Evolutionary conservation across 2,888 invertebrate species (phyloP).

Genomic region (Macaria notata): DNA sequence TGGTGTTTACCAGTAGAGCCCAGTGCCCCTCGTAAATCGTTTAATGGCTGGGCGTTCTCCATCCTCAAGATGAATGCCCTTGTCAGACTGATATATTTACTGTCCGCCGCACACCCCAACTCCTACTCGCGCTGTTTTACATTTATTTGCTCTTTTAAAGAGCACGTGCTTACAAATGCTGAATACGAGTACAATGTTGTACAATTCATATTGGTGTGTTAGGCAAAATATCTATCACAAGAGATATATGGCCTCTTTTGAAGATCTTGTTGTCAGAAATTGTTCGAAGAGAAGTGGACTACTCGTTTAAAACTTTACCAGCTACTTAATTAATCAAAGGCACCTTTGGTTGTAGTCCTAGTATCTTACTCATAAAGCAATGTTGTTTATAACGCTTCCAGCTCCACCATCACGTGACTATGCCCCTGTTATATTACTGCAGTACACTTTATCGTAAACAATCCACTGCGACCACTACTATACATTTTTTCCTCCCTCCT

Average conservation of each 20-base stretch:
- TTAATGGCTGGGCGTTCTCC: slow-evolving; percentile 77
- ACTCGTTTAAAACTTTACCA: no score
- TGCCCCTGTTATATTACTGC: background rate
- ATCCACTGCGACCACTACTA: background rate
- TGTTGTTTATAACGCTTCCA: background rate
- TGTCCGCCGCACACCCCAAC: slow-evolving; percentile 63
- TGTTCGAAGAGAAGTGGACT: no score
- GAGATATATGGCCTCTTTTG: no score
- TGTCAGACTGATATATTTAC: slow-evolving; percentile 77
- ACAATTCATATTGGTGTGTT: background rate
- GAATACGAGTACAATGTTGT: slow-evolving; percentile 19
- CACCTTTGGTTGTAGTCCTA: no score
- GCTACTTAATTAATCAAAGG: no score
- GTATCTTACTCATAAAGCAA: background rate
- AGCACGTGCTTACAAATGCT: slow-evolving; percentile 22
- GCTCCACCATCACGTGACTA: slow-evolving; percentile 1
- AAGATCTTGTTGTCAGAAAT: no score
- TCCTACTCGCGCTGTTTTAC: slow-evolving; percentile 54
- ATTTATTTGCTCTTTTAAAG: slow-evolving; percentile 62
- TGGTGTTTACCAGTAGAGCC: slow-evolving; percentile 61
- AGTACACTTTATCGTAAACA: slow-evolving; percentile 13
- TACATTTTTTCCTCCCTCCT: background rate
- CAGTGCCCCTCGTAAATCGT: slow-evolving; percentile 77
- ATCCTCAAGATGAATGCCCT: slow-evolving; percentile 76
- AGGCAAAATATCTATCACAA: no score